Percentiles rank a stretch among this genome's conserved stretches.
Evolutionary conservation across 2,888 invertebrate genomes (phyloP).

Genomic region (Phoenoteleia sp.): DNA sequence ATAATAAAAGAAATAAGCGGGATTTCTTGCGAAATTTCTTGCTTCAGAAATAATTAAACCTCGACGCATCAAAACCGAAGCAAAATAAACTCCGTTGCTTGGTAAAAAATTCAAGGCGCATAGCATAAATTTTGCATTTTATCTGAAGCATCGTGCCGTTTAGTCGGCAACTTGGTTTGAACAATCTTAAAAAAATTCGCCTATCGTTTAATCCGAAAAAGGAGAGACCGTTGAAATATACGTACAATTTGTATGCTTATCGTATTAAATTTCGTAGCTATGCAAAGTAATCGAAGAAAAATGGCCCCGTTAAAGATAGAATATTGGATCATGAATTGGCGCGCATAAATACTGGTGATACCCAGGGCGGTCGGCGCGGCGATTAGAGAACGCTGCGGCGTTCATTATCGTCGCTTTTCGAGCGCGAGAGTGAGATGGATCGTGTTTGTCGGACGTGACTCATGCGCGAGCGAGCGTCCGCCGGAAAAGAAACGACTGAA

Average conservation of each 20-base stretch:
- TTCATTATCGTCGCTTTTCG: slow-evolving; percentile 42
- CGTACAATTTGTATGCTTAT: slow-evolving; percentile 34
- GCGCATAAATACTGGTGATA: slow-evolving; percentile 9
- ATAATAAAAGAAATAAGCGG: too few species aligned
- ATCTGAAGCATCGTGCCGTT: background rate
- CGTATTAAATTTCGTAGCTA: slow-evolving; percentile 11
- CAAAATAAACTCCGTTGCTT: too few species aligned
- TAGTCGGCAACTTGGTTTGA: background rate
- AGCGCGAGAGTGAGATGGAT: slow-evolving; percentile 20
- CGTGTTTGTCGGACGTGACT: slow-evolving; percentile 45
- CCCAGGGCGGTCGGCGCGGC: background rate
- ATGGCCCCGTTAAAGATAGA: slow-evolving; percentile 16
- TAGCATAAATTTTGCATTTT: background rate
- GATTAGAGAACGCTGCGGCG: slow-evolving; percentile 9
- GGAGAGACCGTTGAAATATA: slow-evolving; percentile 18
- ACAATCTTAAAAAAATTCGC: background rate
- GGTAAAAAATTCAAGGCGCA: too few species aligned
- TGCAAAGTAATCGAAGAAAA: slow-evolving; percentile 27
- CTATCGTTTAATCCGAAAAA: background rate
- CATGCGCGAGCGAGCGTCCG: slow-evolving; percentile 22
- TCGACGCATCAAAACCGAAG: too few species aligned
- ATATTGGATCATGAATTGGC: slow-evolving; percentile 27
- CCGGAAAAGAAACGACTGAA: slow-evolving; percentile 24
- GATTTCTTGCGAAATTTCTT: too few species aligned
- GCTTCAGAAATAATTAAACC: too few species aligned